These are phyloP conservation scores for Hypsibius dujardini DNA, from an alignment of 1,140 invertebrate species.

Conservation along the genomic window DNA sequence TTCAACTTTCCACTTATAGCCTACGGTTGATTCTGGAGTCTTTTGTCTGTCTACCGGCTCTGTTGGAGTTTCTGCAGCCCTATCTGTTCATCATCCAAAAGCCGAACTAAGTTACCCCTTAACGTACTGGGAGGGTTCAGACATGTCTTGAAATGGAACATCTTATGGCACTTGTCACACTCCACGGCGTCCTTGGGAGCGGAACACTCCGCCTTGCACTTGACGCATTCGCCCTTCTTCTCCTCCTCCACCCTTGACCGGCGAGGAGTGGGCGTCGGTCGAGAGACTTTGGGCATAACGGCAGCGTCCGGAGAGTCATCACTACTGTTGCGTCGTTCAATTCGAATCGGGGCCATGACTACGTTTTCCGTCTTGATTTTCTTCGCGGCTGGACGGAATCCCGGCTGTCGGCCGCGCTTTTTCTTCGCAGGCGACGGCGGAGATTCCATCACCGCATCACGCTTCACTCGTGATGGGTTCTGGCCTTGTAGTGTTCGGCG, in stretches of 20 bases:
- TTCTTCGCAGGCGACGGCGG: not conserved
- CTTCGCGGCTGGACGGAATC: not conserved
- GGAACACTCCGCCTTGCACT: not conserved
- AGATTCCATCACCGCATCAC: not conserved
- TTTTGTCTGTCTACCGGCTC: too few species aligned
- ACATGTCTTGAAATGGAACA: conserved; percentile 1
- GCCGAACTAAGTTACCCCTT: too few species aligned
- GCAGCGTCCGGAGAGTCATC: not conserved
- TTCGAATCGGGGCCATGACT: too few species aligned
- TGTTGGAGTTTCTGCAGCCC: too few species aligned
- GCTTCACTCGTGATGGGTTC: not conserved
- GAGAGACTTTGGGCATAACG: not conserved
- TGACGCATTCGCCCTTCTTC: not conserved
- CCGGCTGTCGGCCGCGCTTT: not conserved
- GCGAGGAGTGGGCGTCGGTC: not conserved
- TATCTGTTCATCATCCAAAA: too few species aligned
- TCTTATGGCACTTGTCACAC: not conserved
- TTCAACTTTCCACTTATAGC: too few species aligned
- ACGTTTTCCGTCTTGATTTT: not conserved
- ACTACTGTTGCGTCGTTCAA: not conserved
- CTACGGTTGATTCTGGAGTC: too few species aligned
- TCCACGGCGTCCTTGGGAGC: not conserved
- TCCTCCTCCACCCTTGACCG: not conserved
- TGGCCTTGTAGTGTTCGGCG: not conserved
- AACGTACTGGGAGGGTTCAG: not conserved